Conservation (phyloP, 2,888 invertebrate genomes). For the Phyllotreta striolata region DNA sequence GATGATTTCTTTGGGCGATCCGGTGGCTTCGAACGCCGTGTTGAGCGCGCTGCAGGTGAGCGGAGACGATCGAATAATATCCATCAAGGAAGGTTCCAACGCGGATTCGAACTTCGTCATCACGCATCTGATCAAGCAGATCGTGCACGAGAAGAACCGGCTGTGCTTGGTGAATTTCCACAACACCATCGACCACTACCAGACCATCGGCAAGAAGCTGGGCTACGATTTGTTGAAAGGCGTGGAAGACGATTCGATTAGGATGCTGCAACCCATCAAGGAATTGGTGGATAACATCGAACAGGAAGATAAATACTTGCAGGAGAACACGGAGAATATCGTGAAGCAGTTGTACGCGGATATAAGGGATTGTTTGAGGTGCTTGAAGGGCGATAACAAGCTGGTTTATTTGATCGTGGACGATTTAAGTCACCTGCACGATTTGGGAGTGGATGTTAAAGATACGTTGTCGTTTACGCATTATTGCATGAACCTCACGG, state of each 20-base stretch:
- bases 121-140: conserved; percentile 72
- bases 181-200: conserved; percentile 76
- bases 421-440: conserved; percentile 75
- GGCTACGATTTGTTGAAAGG: conserved; percentile 73
- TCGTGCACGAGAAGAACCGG: conserved; percentile 69
- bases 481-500: conserved; percentile 60
- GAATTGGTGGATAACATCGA: conserved; percentile 61
- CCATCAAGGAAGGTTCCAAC: conserved; percentile 74
- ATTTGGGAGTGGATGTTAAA: conserved; percentile 66
- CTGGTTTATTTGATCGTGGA: conserved; percentile 69
- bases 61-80: conserved; percentile 67
- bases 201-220: conserved; percentile 76
- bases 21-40: conserved; percentile 46
- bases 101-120: conserved; percentile 78
- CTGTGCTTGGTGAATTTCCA: conserved; percentile 73
- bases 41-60: conserved; percentile 68
- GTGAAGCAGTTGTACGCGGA: conserved; percentile 64
- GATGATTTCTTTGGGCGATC: conserved; percentile 46
- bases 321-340: conserved; percentile 54
- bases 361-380: conserved; percentile 44
- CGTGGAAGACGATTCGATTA: conserved; percentile 62
- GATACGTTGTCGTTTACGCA: conserved; percentile 65
- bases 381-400: conserved; percentile 37
- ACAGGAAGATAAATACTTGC: conserved; percentile 50
- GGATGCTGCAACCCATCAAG: conserved; percentile 65